Evolutionary conservation across 2,113 vertebrate genomes (phyloP), one percentile per base, ranked within the genome.

Genomic region (Columba livia): DNA sequence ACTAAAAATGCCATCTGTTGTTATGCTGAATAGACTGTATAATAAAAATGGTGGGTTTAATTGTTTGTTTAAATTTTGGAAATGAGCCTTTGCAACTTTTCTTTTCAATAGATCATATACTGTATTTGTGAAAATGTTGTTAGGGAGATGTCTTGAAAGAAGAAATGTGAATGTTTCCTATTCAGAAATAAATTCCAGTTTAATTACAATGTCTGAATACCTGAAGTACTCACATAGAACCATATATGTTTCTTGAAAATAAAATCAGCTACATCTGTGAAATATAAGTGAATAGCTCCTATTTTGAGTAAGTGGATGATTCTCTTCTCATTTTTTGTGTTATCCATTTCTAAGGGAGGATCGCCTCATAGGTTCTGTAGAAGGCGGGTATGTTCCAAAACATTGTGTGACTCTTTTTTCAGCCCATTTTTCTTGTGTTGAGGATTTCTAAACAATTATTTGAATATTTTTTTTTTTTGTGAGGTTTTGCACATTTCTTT

Each of bases 301-400:
- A 2, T 70, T 70, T 67, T 47, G 83, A 97, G 88, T 89, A 86
- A 94, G 94, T 94, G 95, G 97, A 92, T 98, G 96, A 97, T 97
- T 98, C 74, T 98, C 71, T 98, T 94, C 95, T 95, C 94, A 8
- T 97, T 93, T 95, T 86, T 95, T 95, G 64, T 96, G 90, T 97
- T 97, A 94, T 10, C 94, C 71, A 1, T 97, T 97, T 93, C 98
- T 97, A 96, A 98, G 98, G 96, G 98, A 98, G 98, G 97, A 98
- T 98, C 97, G 14, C 98, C 97, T 90, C 98, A 85, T 98, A 98
- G 97, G 96, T 98, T 98, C 98, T 98, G 96, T 98, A 97, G 96
- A 94, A 97, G 97, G 98, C 97, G 97, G 98, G 98, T 98, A 98
- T 61, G 97, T 98, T 97, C 71, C 88, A 92, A 85, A 93, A 62